Conservation (phyloP, 2,113 vertebrate genomes). For the Microcebus lehilahytsara region DNA sequence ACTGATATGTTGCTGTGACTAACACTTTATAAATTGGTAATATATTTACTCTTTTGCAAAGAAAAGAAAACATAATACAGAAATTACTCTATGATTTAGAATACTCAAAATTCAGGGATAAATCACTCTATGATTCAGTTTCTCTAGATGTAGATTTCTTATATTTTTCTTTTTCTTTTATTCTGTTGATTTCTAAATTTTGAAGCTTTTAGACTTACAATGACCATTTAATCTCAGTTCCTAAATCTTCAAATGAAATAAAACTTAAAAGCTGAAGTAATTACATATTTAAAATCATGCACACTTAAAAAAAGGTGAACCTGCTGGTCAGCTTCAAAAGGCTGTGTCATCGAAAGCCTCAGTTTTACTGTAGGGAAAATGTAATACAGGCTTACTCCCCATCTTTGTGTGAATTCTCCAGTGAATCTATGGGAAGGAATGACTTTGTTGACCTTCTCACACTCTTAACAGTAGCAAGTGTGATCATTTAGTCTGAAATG, state of each 20-base stretch:
- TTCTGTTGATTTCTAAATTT: slow-evolving; percentile 11
- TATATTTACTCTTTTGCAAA: neutral
- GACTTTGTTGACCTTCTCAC: slow-evolving; percentile 50
- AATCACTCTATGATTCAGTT: neutral
- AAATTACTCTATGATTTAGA: neutral
- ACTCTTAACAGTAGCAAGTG: slow-evolving; percentile 40
- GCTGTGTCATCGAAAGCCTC: neutral
- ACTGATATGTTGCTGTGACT: neutral
- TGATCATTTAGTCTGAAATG: slow-evolving; percentile 37
- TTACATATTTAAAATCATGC: neutral
- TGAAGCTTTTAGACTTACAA: slow-evolving; percentile 24
- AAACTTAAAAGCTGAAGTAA: neutral
- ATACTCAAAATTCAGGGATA: neutral
- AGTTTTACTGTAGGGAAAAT: slow-evolving; percentile 33
- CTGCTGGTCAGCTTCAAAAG: slow-evolving; percentile 37
- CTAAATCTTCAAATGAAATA: slow-evolving; percentile 2
- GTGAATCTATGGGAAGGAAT: slow-evolving; percentile 7
- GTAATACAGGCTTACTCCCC: neutral
- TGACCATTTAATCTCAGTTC: neutral
- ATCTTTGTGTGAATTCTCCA: slow-evolving; percentile 55
- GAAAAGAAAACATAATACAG: neutral
- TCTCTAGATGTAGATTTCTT: neutral
- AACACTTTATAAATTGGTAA: slow-evolving; percentile 11
- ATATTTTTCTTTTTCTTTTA: slow-evolving; percentile 21
- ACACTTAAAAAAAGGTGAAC: neutral